Base-by-base conservation (phyloP, 2,797 vertebrate species). In the Crocidura indochinensis region DNA sequence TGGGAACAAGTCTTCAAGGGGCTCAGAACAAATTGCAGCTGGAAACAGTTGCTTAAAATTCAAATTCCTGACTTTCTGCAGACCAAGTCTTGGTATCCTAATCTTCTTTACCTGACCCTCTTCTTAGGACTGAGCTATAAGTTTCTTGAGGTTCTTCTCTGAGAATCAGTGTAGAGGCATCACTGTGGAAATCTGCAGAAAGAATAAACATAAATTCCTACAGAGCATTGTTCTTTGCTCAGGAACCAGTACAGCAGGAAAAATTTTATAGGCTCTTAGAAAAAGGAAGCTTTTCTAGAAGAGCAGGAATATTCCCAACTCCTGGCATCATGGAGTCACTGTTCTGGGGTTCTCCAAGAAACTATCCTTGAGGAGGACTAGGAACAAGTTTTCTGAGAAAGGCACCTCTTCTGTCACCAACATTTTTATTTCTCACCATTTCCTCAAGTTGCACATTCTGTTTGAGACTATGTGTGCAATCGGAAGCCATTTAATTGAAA, bases 91-190 rank as follows among this genome's bases (percentile, higher is more conserved):
- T 46, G 88, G 76, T 80, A 76, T 93, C 68, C 74, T 94, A 94
- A 90, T 94, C 91, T 92, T 93, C 96, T 81, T 92, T 91, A 95
- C 91, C 93, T 96, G 93, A 92, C 47, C n/a, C 49, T 51, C 51
- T 64, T 84, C 60, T 82, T 29, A 64, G 87, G 49, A 10, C 8
- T 49, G 91, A 77, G 73, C 19, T 73, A 56, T 10, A 73, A 1
- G 27, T 7, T 84, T 81, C 77, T 38, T 1, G 29, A 78, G 22
- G 26, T 10, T 89, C 77, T 69, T 91, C 84, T 76, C 17, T 9
- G 0, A 1, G 12, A 75, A 20, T 93, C 53, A 44, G 0, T 11
- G 91, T 60, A 65, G 15, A 84, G 12, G 75, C 22, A 12, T 0
- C 6, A 69, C 1, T n/a, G 19, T 0, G 17, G 17, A 56, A 1